A percentile compares a stretch with the other conserved stretches of the same genome.
These are phyloP conservation scores for Eustalomyia histrio DNA, from an alignment of 2,888 invertebrate genomes.

Conservation along the genomic window DNA sequence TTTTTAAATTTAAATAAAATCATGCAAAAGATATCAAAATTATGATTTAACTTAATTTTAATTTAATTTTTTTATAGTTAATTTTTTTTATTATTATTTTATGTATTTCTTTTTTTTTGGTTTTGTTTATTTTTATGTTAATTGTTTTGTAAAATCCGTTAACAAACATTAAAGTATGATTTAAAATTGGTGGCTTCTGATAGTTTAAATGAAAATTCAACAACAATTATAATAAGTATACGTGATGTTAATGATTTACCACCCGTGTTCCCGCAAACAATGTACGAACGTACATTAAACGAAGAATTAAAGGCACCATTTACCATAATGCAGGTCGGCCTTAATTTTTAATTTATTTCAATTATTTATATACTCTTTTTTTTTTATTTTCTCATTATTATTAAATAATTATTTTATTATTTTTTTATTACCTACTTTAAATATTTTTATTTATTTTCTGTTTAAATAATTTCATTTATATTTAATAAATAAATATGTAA, in stretches of 20 bases:
- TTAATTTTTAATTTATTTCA: conserved; percentile 20
- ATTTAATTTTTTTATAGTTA: too few relatives aligned
- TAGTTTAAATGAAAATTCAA: conserved; percentile 93
- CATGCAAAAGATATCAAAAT: too few relatives aligned
- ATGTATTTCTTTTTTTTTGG: conserved; percentile 47
- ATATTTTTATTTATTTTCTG: conserved; percentile 8
- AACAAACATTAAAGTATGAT: conserved; percentile 84
- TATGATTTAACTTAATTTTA: too few relatives aligned
- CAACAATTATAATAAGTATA: conserved; percentile 89
- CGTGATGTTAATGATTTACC: conserved; percentile 94
- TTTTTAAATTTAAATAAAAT: too few relatives aligned
- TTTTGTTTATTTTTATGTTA: conserved; percentile 61
- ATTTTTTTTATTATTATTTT: conserved; percentile 38
- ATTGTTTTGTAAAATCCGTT: conserved; percentile 67
- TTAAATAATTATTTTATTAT: conserved; percentile 17
- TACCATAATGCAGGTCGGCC: conserved; percentile 85
- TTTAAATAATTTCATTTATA: conserved; percentile 1
- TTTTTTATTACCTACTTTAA: conserved; percentile 17
- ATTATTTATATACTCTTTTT: conserved; percentile 10
- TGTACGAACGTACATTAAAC: conserved; percentile 86
- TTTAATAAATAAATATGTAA: conserved; percentile 13
- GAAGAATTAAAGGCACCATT: conserved; percentile 88
- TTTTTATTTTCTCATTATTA: neutral
- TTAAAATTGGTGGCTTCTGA: conserved; percentile 93
- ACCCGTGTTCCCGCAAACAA: conserved; percentile 87